Conservation (phyloP, 2,888 invertebrate genomes). For the Liopterus haemorrhoidalis region DNA sequence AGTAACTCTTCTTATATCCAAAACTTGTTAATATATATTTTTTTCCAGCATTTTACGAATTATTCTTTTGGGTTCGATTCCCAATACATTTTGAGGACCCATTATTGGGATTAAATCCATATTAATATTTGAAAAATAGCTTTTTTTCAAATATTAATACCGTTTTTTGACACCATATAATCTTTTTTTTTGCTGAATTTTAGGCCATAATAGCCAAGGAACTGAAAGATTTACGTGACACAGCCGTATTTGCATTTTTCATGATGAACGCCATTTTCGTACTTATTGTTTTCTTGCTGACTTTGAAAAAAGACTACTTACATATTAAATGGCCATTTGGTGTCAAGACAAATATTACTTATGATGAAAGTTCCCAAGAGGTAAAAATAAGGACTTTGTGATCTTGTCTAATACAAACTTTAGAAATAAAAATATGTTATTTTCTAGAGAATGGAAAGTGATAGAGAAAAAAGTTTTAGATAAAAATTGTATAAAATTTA, state of each 20-base stretch:
- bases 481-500: too few species aligned
- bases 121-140: neutral
- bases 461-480: too few species aligned
- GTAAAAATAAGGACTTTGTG: slow-evolving; percentile 53
- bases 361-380: slow-evolving; percentile 85
- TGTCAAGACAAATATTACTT: slow-evolving; percentile 88
- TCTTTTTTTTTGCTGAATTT: slow-evolving; percentile 44
- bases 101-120: too few species aligned
- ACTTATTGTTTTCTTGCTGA: slow-evolving; percentile 95
- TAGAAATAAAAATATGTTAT: too few species aligned
- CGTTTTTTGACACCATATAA: slow-evolving; percentile 31
- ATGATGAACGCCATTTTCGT: slow-evolving; percentile 99
- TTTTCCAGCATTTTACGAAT: too few species aligned
- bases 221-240: slow-evolving; percentile 90
- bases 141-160: slow-evolving; percentile 25
- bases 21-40: too few species aligned
- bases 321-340: slow-evolving; percentile 96
- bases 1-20: too few species aligned
- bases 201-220: slow-evolving; percentile 87
- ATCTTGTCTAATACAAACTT: too few species aligned
- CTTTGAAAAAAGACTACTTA: slow-evolving; percentile 94
- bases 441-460: too few species aligned
- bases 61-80: too few species aligned
- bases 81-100: too few species aligned
- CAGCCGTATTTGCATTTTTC: slow-evolving; percentile 93